These are phyloP conservation scores for Mayetiola destructor DNA, from an alignment of 2,888 invertebrate species.

Conservation along the genomic window DNA sequence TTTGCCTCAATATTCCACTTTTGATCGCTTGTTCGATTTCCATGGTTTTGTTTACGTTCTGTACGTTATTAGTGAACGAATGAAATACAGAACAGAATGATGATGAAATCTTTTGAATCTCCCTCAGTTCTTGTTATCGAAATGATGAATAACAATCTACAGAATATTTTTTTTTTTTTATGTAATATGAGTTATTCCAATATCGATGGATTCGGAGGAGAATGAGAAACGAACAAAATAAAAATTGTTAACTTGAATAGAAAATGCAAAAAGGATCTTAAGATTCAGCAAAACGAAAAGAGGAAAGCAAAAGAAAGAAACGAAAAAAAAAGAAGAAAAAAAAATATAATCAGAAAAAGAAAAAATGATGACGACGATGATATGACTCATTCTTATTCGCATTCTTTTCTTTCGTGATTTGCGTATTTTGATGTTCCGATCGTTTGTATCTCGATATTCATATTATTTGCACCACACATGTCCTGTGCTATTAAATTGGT, in stretches of 20 bases:
- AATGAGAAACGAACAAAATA: not conserved
- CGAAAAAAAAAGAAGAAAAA: not conserved
- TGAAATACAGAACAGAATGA: not conserved
- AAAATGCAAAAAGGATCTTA: not conserved
- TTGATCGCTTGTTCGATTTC: too few relatives aligned
- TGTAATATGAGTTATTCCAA: not conserved
- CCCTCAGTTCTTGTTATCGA: too few relatives aligned
- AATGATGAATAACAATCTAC: not conserved
- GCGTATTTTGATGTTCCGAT: not conserved
- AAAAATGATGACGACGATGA: not conserved
- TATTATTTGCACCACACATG: too few relatives aligned
- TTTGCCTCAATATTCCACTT: not conserved
- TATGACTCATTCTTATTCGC: not conserved
- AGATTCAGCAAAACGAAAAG: too few relatives aligned
- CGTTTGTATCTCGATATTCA: too few relatives aligned
- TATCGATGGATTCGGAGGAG: too few relatives aligned
- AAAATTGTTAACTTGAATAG: not conserved
- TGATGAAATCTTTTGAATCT: not conserved
- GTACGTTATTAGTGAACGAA: not conserved
- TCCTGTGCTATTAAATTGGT: too few relatives aligned
- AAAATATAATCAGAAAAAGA: not conserved
- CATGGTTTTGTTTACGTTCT: too few relatives aligned
- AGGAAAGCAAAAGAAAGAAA: not conserved
- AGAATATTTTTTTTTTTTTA: not conserved
- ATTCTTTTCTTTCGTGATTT: constrained; percentile 1